A percentile compares a stretch with the other conserved stretches of the same genome.
Evolutionary conservation across 2,113 vertebrate species (phyloP).

Genomic region (Phrynosoma blainvillii): DNA sequence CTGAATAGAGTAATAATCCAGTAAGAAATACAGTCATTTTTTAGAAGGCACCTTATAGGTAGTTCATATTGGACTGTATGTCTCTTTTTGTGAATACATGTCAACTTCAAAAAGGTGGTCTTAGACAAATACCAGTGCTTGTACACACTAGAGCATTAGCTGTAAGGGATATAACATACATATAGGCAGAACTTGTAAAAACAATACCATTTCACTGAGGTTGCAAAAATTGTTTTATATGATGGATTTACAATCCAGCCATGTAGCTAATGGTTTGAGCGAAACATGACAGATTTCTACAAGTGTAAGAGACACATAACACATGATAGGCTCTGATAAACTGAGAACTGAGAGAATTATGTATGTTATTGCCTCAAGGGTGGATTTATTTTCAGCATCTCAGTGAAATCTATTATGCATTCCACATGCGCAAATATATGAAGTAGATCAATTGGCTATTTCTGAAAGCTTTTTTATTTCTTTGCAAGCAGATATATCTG

Average conservation of each 20-base stretch:
- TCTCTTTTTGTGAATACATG: constrained; percentile 52
- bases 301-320: constrained; percentile 38
- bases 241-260: constrained; percentile 51
- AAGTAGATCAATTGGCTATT: constrained; percentile 48
- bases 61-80: constrained; percentile 47
- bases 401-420: constrained; percentile 21
- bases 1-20: constrained; percentile 50
- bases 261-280: constrained; percentile 56
- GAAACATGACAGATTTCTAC: constrained; percentile 56
- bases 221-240: constrained; percentile 45
- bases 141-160: constrained; percentile 15
- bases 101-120: constrained; percentile 52
- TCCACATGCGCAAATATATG: constrained; percentile 41
- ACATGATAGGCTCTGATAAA: constrained; percentile 27
- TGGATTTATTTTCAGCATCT: constrained; percentile 47
- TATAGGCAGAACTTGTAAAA: neutral
- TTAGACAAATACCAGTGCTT: constrained; percentile 51
- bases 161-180: neutral
- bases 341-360: constrained; percentile 40
- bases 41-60: constrained; percentile 42
- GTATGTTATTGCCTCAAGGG: constrained; percentile 11
- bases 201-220: neutral
- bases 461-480: constrained; percentile 38
- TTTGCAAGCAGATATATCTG: constrained; percentile 24
- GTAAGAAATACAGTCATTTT: constrained; percentile 17